Base-by-base conservation (phyloP, 1,140 invertebrate genomes). In the Saxidomus purpurata region DNA sequence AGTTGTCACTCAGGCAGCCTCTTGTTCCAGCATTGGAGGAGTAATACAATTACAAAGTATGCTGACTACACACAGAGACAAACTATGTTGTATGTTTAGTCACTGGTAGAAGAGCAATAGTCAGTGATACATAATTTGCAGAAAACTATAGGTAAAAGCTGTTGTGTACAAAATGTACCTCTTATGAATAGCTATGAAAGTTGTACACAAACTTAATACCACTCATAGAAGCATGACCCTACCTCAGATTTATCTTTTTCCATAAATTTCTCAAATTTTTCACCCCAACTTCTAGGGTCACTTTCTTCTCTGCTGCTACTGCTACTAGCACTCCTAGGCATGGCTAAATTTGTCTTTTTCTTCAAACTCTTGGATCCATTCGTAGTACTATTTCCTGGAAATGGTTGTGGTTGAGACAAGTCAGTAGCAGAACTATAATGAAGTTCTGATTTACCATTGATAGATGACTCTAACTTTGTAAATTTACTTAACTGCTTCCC, bases 171-270 rank as follows among this genome's bases (percentile, higher is more conserved):
- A n/a, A n/a, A n/a, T n/a, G n/a, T n/a, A n/a, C n/a, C n/a, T 52
- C 22, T 52, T 13, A 52, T 52, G 22, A n/a, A n/a, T 28, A 61
- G 19, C 22, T 9, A 61, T 61, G 28, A 28, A 61, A 9, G 19
- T 61, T 61, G 19, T 61, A n/a, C 22, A 19, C 3, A 28, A 61
- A 6, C 22, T 61, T 61, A 61, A n/a, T 9, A 9, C 59, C 31
- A 67, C 25, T 15, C 13, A 25, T 4, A 31, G 59, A 63, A 8
- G 59, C n/a, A 59, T 38, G 49, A 19, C 11, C 47, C 36, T 71
- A 88, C 86, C 86, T 88, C 86, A 34, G 38, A n/a, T 71, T 47
- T 88, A 6, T 88, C 86, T 52, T 74, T 80, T 31, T 81, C 81
- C 55, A 82, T 63, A 74, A 63, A 63, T 55, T 71, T 79, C 11